Base-by-base conservation (phyloP, 2,888 invertebrate species). In the Fragum sueziense region DNA sequence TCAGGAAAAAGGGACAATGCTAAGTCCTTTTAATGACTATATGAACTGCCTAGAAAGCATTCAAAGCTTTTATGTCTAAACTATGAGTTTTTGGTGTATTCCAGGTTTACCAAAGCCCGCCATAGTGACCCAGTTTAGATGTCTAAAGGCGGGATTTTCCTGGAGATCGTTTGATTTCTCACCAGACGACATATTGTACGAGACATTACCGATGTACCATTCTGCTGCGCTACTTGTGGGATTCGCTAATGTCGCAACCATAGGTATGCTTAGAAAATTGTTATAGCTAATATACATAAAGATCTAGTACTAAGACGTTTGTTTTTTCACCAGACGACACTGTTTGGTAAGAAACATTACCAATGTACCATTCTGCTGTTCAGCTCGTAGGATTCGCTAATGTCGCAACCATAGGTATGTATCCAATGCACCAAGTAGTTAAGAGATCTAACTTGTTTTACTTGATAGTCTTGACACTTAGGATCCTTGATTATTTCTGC, bases 301-400 rank as follows among this genome's bases (percentile, higher is more conserved):
- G n/a, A n/a, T n/a, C n/a, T n/a, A n/a, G n/a, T n/a, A n/a, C n/a
- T n/a, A n/a, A n/a, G n/a, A 25, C 75, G 7, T 79, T 79, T 74
- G 83, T 79, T n/a, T 62, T 89, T 31, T 77, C 47, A 4, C 25
- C 69, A 22, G 77, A 95, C 54, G 99, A 99, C 92, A 94, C 96
- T 72, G 95, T 97, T 71, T 95, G 97, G 90, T 99, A 99, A 92
- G 96, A 96, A 0, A 96, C 97, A 0, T 95, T 99, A 92, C 99
- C 99, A 0, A 94, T 99, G 7, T 99, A 99, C 92, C 99, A 99
- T 92, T 97, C 98, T 0, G 97, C 98, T 0, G 98, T 97, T 2
- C 97, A 98, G 22, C 95, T 96, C 79, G 95, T 98, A 94, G 95
- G 96, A 9, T 94, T 96, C 52, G 82, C 71, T 51, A 76, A 47